Conservation (phyloP, 2,888 invertebrate genomes). For the Disparrhopalites patrizii region DNA sequence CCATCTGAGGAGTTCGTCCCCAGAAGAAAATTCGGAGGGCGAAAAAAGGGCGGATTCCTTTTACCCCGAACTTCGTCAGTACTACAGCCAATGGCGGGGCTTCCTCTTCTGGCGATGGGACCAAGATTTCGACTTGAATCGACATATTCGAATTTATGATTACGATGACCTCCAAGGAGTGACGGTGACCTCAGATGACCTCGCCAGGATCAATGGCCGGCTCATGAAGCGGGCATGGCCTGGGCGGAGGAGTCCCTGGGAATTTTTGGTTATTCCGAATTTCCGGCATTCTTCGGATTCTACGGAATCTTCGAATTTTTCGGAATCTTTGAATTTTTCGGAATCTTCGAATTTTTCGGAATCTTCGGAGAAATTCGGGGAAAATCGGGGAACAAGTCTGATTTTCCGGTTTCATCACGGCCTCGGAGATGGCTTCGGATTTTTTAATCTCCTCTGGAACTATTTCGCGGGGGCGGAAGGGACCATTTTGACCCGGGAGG, state of each 20-base stretch:
- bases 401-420: constrained; percentile 24
- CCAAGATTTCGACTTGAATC: not conserved
- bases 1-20: too few species aligned
- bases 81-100: not conserved
- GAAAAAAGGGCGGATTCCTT: not conserved
- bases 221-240: constrained; percentile 4
- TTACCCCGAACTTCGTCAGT: constrained; percentile 21
- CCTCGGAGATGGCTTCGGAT: constrained; percentile 15
- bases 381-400: not conserved
- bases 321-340: too few species aligned
- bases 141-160: constrained; percentile 10
- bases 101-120: constrained; percentile 19
- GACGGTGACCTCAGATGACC: not conserved
- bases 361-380: not conserved
- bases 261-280: constrained; percentile 15
- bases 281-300: not conserved
- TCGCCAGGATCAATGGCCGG: not conserved
- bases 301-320: too few species aligned
- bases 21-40: not conserved
- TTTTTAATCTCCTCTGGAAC: constrained; percentile 19
- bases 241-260: constrained; percentile 19
- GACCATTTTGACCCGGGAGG: not conserved
- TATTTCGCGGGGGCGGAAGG: constrained; percentile 1
- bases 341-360: too few species aligned
- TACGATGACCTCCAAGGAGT: not conserved